phyloP scores from a whole-genome alignment of 2,888 invertebrate genomes.

The Leptopilina syphax region DNA sequence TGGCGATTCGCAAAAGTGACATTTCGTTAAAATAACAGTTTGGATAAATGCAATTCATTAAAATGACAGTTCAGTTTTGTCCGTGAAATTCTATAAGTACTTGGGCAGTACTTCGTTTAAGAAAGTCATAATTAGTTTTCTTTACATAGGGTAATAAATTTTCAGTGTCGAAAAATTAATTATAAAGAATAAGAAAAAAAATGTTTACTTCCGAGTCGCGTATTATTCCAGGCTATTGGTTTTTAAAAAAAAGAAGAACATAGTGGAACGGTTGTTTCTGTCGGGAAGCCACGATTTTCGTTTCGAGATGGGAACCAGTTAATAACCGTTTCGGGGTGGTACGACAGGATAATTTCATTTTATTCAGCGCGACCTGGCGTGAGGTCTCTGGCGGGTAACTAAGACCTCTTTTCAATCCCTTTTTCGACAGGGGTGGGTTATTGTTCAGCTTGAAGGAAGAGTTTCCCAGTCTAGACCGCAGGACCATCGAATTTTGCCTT shows the following conservation, averaged over 20 bases:
- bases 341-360: conserved; percentile 69
- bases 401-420: conserved; percentile 72
- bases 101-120: no score
- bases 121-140: no score
- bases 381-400: conserved; percentile 71
- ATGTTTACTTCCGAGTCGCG: neutral
- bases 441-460: conserved; percentile 48
- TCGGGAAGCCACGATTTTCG: conserved; percentile 15
- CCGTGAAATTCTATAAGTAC: no score
- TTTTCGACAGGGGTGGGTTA: conserved; percentile 49
- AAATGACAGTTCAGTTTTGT: no score
- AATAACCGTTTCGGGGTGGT: conserved; percentile 66
- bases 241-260: neutral
- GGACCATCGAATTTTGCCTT: conserved; percentile 61
- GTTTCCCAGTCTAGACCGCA: conserved; percentile 63
- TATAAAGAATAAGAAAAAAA: neutral
- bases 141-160: no score
- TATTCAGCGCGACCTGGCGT: conserved; percentile 62
- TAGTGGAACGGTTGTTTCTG: conserved; percentile 15
- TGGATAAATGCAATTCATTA: no score
- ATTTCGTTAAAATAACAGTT: no score
- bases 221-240: neutral
- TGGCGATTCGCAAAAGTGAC: no score
- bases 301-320: conserved; percentile 61
- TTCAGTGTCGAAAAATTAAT: no score